Evolutionary conservation across 2,888 invertebrate genomes (phyloP).

Genomic region (Caenorhabditis sp.): DNA sequence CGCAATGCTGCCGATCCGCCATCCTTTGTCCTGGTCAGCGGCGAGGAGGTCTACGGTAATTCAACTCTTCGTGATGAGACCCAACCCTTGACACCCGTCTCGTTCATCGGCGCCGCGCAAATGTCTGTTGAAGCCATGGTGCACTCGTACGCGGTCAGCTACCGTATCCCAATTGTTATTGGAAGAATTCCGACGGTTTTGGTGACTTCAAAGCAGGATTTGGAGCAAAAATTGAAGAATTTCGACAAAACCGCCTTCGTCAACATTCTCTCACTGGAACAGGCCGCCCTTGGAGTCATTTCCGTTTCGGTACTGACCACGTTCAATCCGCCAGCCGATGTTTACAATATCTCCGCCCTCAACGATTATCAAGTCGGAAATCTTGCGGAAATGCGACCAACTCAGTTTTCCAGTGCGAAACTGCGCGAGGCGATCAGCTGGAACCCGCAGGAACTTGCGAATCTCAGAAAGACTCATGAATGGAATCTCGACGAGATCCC

Average conservation of each 20-base stretch:
- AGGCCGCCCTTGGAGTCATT: slow-evolving; percentile 20
- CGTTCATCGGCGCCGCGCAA: slow-evolving; percentile 67
- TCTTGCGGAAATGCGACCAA: background rate
- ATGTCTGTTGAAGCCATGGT: slow-evolving; percentile 75
- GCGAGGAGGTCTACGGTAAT: slow-evolving; percentile 64
- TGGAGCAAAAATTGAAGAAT: background rate
- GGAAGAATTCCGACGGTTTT: slow-evolving; percentile 63
- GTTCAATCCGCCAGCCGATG: slow-evolving; percentile 42
- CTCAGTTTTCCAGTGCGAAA: slow-evolving; percentile 12
- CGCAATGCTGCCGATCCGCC: slow-evolving; percentile 14
- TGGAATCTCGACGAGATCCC: background rate
- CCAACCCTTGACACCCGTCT: slow-evolving; percentile 52
- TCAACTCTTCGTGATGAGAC: slow-evolving; percentile 42
- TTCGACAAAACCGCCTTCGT: background rate
- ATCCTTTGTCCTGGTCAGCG: slow-evolving; percentile 40
- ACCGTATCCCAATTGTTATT: slow-evolving; percentile 72
- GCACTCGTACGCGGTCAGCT: slow-evolving; percentile 77
- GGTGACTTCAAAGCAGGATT: background rate
- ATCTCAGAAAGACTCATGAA: background rate
- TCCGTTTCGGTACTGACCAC: slow-evolving; percentile 18
- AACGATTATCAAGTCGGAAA: slow-evolving; percentile 5
- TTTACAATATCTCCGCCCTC: slow-evolving; percentile 44
- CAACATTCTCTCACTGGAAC: slow-evolving; percentile 34
- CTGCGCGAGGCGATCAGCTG: background rate
- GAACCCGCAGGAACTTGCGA: background rate